Conservation (phyloP, 2,797 vertebrate species). For the Rhinatrema bivittatum region DNA sequence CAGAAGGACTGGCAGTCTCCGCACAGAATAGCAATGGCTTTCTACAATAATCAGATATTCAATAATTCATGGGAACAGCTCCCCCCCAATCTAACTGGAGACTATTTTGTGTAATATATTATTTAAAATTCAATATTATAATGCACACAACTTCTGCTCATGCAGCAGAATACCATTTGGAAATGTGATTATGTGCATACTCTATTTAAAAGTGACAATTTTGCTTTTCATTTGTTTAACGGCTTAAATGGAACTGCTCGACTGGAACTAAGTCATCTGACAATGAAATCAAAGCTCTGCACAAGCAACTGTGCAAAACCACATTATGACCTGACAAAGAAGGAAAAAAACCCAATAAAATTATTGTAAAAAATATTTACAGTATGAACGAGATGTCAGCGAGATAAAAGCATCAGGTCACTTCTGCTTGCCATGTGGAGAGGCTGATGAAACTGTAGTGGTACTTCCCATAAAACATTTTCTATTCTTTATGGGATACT, state of each 20-base stretch:
- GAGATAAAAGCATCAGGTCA: background rate
- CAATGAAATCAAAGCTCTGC: constrained; percentile 38
- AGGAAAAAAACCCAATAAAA: background rate
- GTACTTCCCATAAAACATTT: no score
- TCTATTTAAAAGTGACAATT: constrained; percentile 66
- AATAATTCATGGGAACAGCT: constrained; percentile 70
- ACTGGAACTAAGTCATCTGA: constrained; percentile 53
- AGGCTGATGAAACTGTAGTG: background rate
- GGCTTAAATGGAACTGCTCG: constrained; percentile 46
- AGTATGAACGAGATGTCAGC: background rate
- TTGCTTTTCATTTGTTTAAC: constrained; percentile 64
- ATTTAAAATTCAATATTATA: constrained; percentile 71
- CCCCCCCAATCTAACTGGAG: constrained; percentile 62
- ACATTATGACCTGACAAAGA: constrained; percentile 17
- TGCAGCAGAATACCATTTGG: constrained; percentile 44
- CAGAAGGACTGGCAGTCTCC: constrained; percentile 51
- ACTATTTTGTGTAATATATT: constrained; percentile 67
- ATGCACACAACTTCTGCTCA: constrained; percentile 53
- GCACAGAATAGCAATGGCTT: constrained; percentile 50
- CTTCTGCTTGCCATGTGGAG: background rate
- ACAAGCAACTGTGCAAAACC: constrained; percentile 36
- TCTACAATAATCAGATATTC: constrained; percentile 62
- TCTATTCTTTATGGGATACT: no score
- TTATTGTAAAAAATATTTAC: background rate
- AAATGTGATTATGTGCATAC: constrained; percentile 55